phyloP scores from a whole-genome alignment of 2,888 invertebrate genomes.

The Drosophila pseudotalamancana region DNA sequence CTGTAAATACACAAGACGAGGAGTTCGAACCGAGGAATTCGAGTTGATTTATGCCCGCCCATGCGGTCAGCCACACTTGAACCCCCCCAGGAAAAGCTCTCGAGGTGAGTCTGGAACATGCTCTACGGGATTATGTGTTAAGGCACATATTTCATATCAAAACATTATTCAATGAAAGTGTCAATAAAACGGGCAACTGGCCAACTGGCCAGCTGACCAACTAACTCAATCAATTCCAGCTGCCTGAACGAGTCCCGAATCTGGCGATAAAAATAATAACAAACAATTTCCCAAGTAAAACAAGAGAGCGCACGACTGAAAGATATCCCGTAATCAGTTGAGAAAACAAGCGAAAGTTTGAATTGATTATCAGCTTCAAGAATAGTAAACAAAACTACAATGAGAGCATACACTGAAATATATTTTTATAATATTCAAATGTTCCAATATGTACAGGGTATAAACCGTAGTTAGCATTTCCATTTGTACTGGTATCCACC shows the following conservation, averaged over 20 bases:
- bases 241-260: slow-evolving; percentile 26
- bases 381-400: background rate
- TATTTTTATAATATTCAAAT: background rate
- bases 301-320: slow-evolving; percentile 4
- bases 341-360: background rate
- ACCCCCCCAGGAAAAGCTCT: slow-evolving; percentile 8
- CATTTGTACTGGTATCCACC: background rate
- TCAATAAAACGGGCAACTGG: slow-evolving; percentile 53
- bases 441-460: background rate
- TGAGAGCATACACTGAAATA: too few relatives aligned
- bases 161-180: slow-evolving; percentile 77
- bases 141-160: slow-evolving; percentile 48
- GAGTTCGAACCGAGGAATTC: slow-evolving; percentile 42
- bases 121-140: slow-evolving; percentile 38
- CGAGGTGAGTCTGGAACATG: slow-evolving; percentile 4
- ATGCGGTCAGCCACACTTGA: slow-evolving; percentile 68
- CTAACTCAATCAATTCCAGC: slow-evolving; percentile 71
- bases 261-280: slow-evolving; percentile 60
- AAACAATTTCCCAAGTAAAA: slow-evolving; percentile 59
- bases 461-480: background rate
- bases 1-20: slow-evolving; percentile 60
- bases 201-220: slow-evolving; percentile 25
- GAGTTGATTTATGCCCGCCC: slow-evolving; percentile 64
- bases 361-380: too few relatives aligned
- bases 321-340: background rate